Conservation (phyloP, 2,888 invertebrate species). For the Zygothrica quintamaculata region DNA sequence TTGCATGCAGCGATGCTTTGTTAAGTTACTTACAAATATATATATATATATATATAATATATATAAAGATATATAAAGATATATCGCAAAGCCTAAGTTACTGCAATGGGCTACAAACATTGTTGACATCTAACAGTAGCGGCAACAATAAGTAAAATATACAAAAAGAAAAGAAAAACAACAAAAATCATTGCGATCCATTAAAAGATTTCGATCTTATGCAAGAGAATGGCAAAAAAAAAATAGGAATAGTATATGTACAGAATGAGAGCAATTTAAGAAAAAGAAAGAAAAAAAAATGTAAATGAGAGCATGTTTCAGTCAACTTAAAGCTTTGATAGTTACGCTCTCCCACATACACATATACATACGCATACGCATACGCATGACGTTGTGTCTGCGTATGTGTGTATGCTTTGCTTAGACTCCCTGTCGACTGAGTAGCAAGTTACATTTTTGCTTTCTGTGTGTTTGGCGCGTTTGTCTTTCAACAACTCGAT, state of each 20-base stretch:
- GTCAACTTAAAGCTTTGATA: slow-evolving; percentile 40
- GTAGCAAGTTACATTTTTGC: slow-evolving; percentile 32
- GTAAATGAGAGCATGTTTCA: slow-evolving; percentile 9
- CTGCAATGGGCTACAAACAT: slow-evolving; percentile 41
- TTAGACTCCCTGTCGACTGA: slow-evolving; percentile 28
- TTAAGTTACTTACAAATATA: slow-evolving; percentile 20
- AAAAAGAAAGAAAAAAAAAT: slow-evolving; percentile 23
- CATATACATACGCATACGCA: slow-evolving; percentile 1
- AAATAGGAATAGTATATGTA: slow-evolving; percentile 1
- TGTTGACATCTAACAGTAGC: slow-evolving; percentile 68
- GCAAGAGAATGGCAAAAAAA: slow-evolving; percentile 9
- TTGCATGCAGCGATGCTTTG: slow-evolving; percentile 62
- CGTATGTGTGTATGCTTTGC: slow-evolving; percentile 8
- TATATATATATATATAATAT: neutral
- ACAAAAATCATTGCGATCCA: slow-evolving; percentile 50
- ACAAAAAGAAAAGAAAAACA: too few relatives aligned
- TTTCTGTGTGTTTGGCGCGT: too few relatives aligned
- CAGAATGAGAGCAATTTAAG: neutral
- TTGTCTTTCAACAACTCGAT: slow-evolving; percentile 21
- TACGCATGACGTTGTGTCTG: slow-evolving; percentile 1
- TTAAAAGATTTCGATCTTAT: slow-evolving; percentile 48
- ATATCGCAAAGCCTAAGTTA: slow-evolving; percentile 60
- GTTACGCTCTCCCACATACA: slow-evolving; percentile 13
- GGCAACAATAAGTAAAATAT: slow-evolving; percentile 16
- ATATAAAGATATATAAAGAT: slow-evolving; percentile 11